Evolutionary conservation across 2,797 vertebrate genomes (phyloP).

Genomic region (Acrocephalus scirpaceus): DNA sequence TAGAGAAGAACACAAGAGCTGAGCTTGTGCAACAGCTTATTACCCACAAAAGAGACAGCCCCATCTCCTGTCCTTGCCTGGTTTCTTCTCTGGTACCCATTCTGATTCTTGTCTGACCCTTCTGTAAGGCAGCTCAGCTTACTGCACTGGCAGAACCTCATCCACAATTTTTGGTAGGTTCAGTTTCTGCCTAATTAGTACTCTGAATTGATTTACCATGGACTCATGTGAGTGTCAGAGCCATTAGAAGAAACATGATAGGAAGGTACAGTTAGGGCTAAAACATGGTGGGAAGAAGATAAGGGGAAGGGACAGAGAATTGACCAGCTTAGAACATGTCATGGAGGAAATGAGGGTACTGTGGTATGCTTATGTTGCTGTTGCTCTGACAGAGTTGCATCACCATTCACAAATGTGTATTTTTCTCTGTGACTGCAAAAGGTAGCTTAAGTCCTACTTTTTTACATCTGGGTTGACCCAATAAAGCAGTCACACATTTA

Average conservation of each 20-base stretch:
- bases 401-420: background rate
- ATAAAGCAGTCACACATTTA: background rate
- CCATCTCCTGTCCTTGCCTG: background rate
- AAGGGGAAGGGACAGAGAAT: background rate
- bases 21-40: background rate
- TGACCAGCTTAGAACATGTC: background rate
- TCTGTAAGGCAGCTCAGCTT: background rate
- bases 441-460: background rate
- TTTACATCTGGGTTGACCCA: background rate
- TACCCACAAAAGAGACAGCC: background rate
- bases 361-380: background rate
- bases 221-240: background rate
- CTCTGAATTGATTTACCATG: background rate
- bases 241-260: background rate
- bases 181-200: background rate
- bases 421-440: background rate
- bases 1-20: background rate
- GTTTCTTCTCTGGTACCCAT: background rate
- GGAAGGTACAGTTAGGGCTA: background rate
- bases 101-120: background rate
- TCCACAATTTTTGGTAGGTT: background rate
- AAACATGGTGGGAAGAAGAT: background rate
- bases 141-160: background rate
- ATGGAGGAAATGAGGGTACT: background rate
- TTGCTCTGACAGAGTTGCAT: background rate